These are phyloP conservation scores for Apeltes quadracus DNA, from an alignment of 2,113 vertebrate species.

Conservation along the genomic window DNA sequence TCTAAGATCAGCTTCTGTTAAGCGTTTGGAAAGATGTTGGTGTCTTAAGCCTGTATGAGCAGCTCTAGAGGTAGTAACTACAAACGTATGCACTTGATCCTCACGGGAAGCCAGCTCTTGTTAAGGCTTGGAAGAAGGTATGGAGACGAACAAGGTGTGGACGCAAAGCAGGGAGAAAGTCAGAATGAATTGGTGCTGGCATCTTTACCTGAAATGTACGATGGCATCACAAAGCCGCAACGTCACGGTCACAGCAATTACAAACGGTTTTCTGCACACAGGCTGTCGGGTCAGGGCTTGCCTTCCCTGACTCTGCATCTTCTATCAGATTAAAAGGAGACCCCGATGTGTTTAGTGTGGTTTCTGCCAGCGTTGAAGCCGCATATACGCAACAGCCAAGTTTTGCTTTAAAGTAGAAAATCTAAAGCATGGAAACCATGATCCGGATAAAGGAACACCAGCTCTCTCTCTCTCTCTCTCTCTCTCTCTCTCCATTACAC, in stretches of 20 bases:
- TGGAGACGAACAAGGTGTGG: constrained; percentile 37
- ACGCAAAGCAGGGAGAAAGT: constrained; percentile 19
- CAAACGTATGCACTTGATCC: constrained; percentile 64
- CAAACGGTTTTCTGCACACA: constrained; percentile 41
- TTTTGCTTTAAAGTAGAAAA: constrained; percentile 31
- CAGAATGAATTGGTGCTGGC: constrained; percentile 21
- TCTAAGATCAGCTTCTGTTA: constrained; percentile 27
- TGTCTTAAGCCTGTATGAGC: constrained; percentile 42
- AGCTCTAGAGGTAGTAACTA: constrained; percentile 78
- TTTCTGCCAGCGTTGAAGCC: not conserved
- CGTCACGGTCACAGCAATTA: constrained; percentile 56
- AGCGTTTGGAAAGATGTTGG: constrained; percentile 27
- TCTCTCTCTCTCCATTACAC: constrained; percentile 40
- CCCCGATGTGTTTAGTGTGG: not conserved
- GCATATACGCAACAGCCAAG: not conserved
- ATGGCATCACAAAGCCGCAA: constrained; percentile 41
- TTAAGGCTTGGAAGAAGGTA: constrained; percentile 71
- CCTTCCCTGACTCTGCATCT: constrained; percentile 19
- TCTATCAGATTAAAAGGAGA: constrained; percentile 13
- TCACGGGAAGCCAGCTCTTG: constrained; percentile 40
- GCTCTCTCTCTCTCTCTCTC: constrained; percentile 18
- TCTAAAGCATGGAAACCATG: constrained; percentile 12
- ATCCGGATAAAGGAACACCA: constrained; percentile 37
- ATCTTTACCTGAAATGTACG: constrained; percentile 28
- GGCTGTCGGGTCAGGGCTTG: constrained; percentile 5